Conservation (phyloP, 2,888 invertebrate genomes). For the Lepidochitona cinerea region DNA sequence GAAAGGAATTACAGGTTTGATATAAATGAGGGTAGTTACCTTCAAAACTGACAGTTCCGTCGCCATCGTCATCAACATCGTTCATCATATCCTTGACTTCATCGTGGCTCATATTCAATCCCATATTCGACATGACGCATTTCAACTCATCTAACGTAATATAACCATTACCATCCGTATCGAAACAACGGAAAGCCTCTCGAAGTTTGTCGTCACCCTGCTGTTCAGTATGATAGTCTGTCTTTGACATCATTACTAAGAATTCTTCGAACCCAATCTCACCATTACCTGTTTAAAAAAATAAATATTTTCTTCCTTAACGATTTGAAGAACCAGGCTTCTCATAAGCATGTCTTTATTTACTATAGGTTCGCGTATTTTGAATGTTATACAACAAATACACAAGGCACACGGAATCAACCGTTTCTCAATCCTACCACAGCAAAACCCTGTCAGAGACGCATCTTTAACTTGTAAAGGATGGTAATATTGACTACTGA, state of each 20-base stretch:
- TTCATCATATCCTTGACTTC: not conserved
- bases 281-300: not conserved
- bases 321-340: too few species aligned
- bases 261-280: not conserved
- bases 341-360: too few species aligned
- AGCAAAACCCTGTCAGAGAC: too few species aligned
- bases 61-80: not conserved
- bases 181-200: not conserved
- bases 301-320: too few species aligned
- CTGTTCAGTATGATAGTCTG: not conserved
- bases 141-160: not conserved
- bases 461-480: too few species aligned
- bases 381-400: too few species aligned
- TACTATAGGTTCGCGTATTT: too few species aligned
- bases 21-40: not conserved
- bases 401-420: too few species aligned
- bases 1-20: too few species aligned
- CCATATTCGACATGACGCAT: not conserved
- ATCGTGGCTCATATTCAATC: not conserved
- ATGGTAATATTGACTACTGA: too few species aligned
- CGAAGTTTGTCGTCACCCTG: not conserved
- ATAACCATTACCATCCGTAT: not conserved
- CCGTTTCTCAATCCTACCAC: too few species aligned
- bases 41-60: not conserved
- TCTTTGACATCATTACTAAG: not conserved